Percentiles rank a stretch among this genome's conserved stretches.
phyloP scores from a whole-genome alignment of 2,797 vertebrate species.

The Mormyrus proboscirostris region DNA sequence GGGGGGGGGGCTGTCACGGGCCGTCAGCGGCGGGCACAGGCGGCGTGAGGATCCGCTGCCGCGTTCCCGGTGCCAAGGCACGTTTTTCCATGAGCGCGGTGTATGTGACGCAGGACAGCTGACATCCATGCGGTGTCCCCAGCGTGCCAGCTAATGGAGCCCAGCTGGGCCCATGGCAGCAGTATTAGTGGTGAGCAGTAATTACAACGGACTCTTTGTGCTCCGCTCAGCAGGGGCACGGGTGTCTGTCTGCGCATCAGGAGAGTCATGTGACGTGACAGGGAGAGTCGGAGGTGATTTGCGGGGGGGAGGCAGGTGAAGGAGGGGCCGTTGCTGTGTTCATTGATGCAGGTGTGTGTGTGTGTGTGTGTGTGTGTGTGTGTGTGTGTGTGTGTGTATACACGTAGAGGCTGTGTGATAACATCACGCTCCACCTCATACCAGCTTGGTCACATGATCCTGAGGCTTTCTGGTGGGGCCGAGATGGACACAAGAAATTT shows the following conservation, averaged over 20 bases:
- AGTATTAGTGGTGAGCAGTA: conserved; percentile 48
- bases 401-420: not conserved
- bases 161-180: conserved; percentile 53
- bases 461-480: not conserved
- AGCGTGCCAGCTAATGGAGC: conserved; percentile 50
- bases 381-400: not conserved
- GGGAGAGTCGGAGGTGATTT: conserved; percentile 12
- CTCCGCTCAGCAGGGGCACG: conserved; percentile 26
- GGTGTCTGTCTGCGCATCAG: conserved; percentile 39
- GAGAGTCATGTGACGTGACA: not conserved
- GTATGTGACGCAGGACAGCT: conserved; percentile 34
- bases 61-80: conserved; percentile 52
- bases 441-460: not conserved
- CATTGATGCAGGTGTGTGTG: not conserved
- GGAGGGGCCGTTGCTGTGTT: not conserved
- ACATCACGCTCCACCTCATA: not conserved
- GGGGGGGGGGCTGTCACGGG: not conserved
- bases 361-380: no score
- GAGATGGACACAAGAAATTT: not conserved
- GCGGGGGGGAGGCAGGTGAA: not conserved
- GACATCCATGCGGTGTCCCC: conserved; percentile 46
- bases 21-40: conserved; percentile 37
- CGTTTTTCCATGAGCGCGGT: conserved; percentile 39
- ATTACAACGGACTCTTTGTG: conserved; percentile 47
- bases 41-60: conserved; percentile 35